Evolutionary conservation across 2,888 invertebrate genomes (phyloP), one percentile per base, ranked within the genome.

Genomic region (Endomychus coccineus): DNA sequence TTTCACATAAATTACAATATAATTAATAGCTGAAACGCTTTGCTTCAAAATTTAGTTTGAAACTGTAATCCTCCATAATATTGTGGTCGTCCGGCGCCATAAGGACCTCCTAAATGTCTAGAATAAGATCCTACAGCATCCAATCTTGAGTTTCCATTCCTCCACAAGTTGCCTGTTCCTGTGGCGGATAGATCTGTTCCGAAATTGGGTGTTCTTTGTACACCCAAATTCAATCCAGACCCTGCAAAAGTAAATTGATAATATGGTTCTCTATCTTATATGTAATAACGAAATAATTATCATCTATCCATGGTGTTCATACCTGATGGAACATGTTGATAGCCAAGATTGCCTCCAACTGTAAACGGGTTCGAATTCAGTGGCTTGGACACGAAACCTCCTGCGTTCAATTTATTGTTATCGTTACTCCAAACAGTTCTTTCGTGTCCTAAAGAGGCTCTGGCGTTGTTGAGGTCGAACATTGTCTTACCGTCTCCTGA

Each of bases 101-200:
- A 36, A 1, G 48, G 44, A 14, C 54, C 53, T 15, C 55, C 55
- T 39, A 39, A 52, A 40, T 54, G 54, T 32, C 53, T 48, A 5
- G 38, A 39, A 25, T 56, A 56, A 12, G 42, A 34, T n/a, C 46
- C 56, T 23, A 45, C 46, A 7, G 50, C 43, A 21, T 52, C 54
- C 6, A 54, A 42, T n/a, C 46, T 39, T 4, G 48, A 45, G 33
- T 56, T 51, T 30, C 51, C 50, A 2, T 34, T 36, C n/a, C 43
- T 27, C 33, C 50, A 44, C 5, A 56, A 22, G 30, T 56, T 54
- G 16, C 47, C 51, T 24, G 36, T 47, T 19, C 43, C 46, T 3
- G 48, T 45, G 24, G 52, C 54, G 14, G 29, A 39, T 1, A 55
- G 21, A 34, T 53, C 52, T 5, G 56, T 56, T 15, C 56, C 56